Base-by-base conservation (phyloP, 2,888 invertebrate genomes). In the Oscheius onirici region DNA sequence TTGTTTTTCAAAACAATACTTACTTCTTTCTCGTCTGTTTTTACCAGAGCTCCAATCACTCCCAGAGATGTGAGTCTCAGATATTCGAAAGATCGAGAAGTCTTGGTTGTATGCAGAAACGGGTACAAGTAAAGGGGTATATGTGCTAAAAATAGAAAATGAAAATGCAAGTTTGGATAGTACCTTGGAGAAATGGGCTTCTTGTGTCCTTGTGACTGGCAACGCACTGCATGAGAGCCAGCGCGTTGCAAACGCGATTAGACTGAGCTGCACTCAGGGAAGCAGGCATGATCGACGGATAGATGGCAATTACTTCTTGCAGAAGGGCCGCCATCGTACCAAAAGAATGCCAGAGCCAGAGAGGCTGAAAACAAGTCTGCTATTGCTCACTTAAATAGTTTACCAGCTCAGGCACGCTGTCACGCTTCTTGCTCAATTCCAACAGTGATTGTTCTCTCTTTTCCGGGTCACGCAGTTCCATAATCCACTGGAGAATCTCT, bases 161-260 rank as follows among this genome's bases (percentile, higher is more conserved):
- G n/a, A 15, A n/a, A 20, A 60, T 17, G 10, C 41, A 55, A 0
- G 6, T 20, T 13, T 1, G 13, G 22, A 13, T n/a, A 11, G 0
- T 78, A 90, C 90, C 90, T 86, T 90, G 88, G 52, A 91, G 91
- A 89, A 99, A 99, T 73, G 94, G 94, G 55, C 95, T 95, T 83
- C 97, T 91, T 0, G 99, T 99, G 88, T 99, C 97, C 1, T 95
- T 95, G 89, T 99, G 99, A 17, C 97, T 97, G 1, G 99, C 99
- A 15, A 99, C 96, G 89, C 97, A 99, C 88, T 99, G 99, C 87
- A 99, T 91, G 75, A 99, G 90, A 1, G 99, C 99, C 67, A 99
- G 90, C 1, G 99, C 99, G 90, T 99, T 99, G 89, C 99, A 99
- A 0, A 99, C 99, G 77, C 99, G 91, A 89, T 99, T 99, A 74